Evolutionary conservation across 2,113 vertebrate genomes (phyloP).

Genomic region (Apodemus speciosus): DNA sequence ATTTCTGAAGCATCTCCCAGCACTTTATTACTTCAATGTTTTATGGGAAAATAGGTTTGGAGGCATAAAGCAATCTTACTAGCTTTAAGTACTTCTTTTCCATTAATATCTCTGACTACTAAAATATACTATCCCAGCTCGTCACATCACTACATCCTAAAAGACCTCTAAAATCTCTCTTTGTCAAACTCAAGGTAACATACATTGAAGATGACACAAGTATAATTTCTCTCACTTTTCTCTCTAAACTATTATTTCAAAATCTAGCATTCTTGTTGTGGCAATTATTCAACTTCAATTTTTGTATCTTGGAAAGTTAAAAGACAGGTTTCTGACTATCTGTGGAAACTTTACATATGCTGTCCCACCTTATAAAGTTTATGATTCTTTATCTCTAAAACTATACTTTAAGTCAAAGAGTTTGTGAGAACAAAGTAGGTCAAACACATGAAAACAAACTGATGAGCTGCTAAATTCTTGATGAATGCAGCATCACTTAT

Average conservation of each 20-base stretch:
- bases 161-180: not conserved
- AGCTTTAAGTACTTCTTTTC: not conserved
- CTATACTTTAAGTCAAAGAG: not conserved
- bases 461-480: not conserved
- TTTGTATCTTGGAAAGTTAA: not conserved
- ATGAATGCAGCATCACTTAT: not conserved
- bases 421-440: not conserved
- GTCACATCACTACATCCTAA: constrained; percentile 3
- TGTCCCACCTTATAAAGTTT: not conserved
- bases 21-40: constrained; percentile 11
- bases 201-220: not conserved
- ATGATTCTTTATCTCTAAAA: constrained; percentile 6
- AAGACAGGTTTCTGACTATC: not conserved
- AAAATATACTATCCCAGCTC: not conserved
- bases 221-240: not conserved
- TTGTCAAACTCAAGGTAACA: not conserved
- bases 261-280: not conserved
- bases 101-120: constrained; percentile 14
- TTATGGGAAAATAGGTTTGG: constrained; percentile 19
- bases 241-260: constrained; percentile 12
- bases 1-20: not conserved
- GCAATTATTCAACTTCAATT: not conserved
- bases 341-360: not conserved
- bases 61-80: not conserved
- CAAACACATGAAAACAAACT: not conserved